These are phyloP conservation scores for Drosophila simulans DNA, from an alignment of 1,140 invertebrate species.

Conservation along the genomic window DNA sequence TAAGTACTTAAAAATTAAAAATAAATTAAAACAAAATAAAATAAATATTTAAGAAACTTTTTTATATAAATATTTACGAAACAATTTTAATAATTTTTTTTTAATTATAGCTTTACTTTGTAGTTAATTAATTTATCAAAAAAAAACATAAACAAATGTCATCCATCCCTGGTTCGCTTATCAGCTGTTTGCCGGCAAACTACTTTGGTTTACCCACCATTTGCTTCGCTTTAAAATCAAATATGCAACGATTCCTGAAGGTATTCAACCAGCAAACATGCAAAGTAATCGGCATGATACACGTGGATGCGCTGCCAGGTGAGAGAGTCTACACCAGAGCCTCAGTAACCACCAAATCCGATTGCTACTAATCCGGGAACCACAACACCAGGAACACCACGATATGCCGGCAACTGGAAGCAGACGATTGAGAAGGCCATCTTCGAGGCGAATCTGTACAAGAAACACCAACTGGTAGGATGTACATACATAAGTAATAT, in stretches of 20 bases:
- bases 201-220: neutral
- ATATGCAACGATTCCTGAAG: slow-evolving; percentile 83
- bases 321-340: slow-evolving; percentile 20
- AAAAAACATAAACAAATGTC: neutral
- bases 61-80: no score
- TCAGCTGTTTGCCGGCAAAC: slow-evolving; percentile 36
- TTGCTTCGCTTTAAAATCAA: neutral
- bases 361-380: slow-evolving; percentile 9
- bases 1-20: no score
- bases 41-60: no score
- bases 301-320: slow-evolving; percentile 90
- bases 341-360: neutral
- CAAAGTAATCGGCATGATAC: slow-evolving; percentile 91
- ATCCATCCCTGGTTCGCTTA: slow-evolving; percentile 27
- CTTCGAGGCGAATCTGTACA: slow-evolving; percentile 68
- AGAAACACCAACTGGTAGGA: slow-evolving; percentile 51
- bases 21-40: no score
- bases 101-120: no score
- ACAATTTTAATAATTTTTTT: no score
- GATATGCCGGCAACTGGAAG: slow-evolving; percentile 67
- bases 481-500: neutral
- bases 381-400: slow-evolving; percentile 66
- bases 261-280: slow-evolving; percentile 84
- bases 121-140: no score
- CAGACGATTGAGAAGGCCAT: slow-evolving; percentile 70